These are phyloP conservation scores for Mesochorus sp. DNA, from an alignment of 2,888 invertebrate species.

Conservation along the genomic window DNA sequence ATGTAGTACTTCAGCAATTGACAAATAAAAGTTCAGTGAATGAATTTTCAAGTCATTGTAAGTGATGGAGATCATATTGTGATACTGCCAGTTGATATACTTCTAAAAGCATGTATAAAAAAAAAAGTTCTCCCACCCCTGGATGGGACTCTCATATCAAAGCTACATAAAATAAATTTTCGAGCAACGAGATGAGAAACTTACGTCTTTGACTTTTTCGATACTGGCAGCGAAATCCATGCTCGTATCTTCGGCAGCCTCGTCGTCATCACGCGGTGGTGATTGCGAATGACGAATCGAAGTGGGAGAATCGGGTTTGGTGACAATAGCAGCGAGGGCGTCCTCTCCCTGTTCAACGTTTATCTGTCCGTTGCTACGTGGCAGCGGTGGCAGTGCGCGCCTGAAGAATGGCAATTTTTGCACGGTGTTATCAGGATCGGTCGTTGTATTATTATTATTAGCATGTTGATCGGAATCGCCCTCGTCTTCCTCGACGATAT, in stretches of 20 bases:
- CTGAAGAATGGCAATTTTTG: constrained; percentile 85
- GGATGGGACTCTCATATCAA: too few relatives aligned
- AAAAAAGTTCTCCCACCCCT: too few relatives aligned
- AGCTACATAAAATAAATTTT: too few relatives aligned
- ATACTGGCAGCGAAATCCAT: constrained; percentile 96
- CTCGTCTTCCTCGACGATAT: constrained; percentile 79
- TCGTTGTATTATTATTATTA: constrained; percentile 70
- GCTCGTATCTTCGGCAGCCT: constrained; percentile 83
- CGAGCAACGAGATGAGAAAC: too few relatives aligned
- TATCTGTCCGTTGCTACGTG: constrained; percentile 83
- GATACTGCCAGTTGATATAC: too few relatives aligned
- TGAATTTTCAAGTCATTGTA: too few relatives aligned
- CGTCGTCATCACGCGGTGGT: constrained; percentile 82
- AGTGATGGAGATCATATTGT: too few relatives aligned
- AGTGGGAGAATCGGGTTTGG: constrained; percentile 76
- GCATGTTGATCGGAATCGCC: constrained; percentile 67
- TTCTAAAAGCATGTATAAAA: too few relatives aligned
- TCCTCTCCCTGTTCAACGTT: constrained; percentile 81
- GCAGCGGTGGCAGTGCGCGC: constrained; percentile 87
- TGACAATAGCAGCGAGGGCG: constrained; percentile 73
- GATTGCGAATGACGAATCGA: constrained; percentile 72
- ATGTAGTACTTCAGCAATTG: too few relatives aligned
- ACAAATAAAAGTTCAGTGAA: too few relatives aligned
- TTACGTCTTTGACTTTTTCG: constrained; percentile 96
- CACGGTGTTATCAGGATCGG: constrained; percentile 77